phyloP scores from a whole-genome alignment of 2,888 invertebrate species.

The Endomychus coccineus region DNA sequence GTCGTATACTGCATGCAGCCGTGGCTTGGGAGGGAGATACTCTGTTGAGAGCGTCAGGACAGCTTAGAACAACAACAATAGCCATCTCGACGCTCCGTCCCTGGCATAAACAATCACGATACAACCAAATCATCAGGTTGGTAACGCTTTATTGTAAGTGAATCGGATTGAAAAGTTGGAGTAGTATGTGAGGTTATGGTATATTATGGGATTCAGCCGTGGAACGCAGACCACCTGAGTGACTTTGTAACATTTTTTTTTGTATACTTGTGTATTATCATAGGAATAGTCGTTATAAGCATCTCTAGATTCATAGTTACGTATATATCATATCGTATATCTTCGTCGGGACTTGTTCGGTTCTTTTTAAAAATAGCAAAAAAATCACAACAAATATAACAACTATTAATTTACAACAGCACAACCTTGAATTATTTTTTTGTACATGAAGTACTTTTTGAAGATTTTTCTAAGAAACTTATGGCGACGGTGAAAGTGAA shows the following conservation, averaged over 20 bases:
- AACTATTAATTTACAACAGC: constrained; percentile 47
- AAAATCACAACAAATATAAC: constrained; percentile 47
- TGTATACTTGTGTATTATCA: constrained; percentile 44
- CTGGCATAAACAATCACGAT: constrained; percentile 26
- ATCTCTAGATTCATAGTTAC: constrained; percentile 42
- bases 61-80: constrained; percentile 29
- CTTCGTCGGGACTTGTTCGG: constrained; percentile 28
- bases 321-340: constrained; percentile 44
- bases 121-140: constrained; percentile 25
- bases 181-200: neutral
- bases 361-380: constrained; percentile 37
- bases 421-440: constrained; percentile 46
- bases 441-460: constrained; percentile 38
- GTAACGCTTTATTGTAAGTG: too few relatives aligned
- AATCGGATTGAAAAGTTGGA: too few relatives aligned
- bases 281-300: constrained; percentile 12
- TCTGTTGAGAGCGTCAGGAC: constrained; percentile 9
- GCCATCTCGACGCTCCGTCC: constrained; percentile 18
- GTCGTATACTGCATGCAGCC: constrained; percentile 37
- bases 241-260: constrained; percentile 45
- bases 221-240: constrained; percentile 42
- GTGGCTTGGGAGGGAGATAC: constrained; percentile 10
- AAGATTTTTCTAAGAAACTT: constrained; percentile 32
- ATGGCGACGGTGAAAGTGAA: constrained; percentile 11
- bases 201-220: constrained; percentile 11